A percentile compares a stretch with the other conserved stretches of the same genome.
phyloP scores from a whole-genome alignment of 2,113 vertebrate species.

The Plectropomus leopardus region DNA sequence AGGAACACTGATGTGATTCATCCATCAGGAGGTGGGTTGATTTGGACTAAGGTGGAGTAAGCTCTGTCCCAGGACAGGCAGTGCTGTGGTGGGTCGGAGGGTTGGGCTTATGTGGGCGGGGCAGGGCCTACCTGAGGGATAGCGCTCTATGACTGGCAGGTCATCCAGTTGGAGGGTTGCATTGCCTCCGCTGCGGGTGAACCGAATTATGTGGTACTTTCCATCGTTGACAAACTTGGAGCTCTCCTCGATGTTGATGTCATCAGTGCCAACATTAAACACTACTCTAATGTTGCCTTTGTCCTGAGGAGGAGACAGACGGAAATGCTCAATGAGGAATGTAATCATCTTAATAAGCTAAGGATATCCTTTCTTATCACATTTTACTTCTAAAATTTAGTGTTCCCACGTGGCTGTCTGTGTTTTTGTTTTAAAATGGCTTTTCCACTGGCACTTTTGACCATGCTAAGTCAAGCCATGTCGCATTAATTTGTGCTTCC shows the following conservation, averaged over 20 bases:
- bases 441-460: no score
- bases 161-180: constrained; percentile 98
- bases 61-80: constrained; percentile 53
- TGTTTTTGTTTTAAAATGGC: no score
- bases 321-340: constrained; percentile 6
- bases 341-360: neutral
- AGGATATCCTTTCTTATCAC: neutral
- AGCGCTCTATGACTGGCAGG: constrained; percentile 97
- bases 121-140: constrained; percentile 94
- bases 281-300: constrained; percentile 99
- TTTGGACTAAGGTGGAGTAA: constrained; percentile 58
- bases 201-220: constrained; percentile 98
- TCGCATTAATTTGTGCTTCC: no score
- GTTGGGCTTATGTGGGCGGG: constrained; percentile 49
- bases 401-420: neutral
- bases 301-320: constrained; percentile 83
- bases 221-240: constrained; percentile 99
- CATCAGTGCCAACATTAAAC: constrained; percentile 98
- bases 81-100: constrained; percentile 53
- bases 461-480: no score
- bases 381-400: no score
- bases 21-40: constrained; percentile 58
- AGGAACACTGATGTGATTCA: constrained; percentile 60
- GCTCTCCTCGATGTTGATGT: constrained; percentile 99
- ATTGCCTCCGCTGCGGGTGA: constrained; percentile 98